These are phyloP conservation scores for Gymnarchus niloticus DNA, from an alignment of 2,113 vertebrate species.

Conservation along the genomic window DNA sequence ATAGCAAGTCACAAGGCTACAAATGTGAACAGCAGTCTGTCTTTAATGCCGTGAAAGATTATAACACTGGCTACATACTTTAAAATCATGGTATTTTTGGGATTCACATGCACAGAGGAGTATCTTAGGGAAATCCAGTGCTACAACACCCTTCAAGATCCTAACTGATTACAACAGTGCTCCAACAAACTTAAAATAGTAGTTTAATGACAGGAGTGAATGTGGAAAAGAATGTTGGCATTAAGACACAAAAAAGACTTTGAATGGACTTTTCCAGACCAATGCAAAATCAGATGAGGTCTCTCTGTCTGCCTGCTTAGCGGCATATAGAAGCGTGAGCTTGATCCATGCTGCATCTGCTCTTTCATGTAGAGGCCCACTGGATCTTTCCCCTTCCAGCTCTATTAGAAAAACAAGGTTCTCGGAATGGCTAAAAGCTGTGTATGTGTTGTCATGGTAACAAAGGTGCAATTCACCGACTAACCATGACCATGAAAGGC, in stretches of 20 bases:
- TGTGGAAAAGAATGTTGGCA: not conserved
- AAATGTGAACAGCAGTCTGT: not conserved
- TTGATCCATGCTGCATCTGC: not conserved
- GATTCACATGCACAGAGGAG: not conserved
- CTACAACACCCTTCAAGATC: not conserved
- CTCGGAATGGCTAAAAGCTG: not conserved
- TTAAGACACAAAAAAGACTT: not conserved
- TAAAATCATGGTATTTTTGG: not conserved
- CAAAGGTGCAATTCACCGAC: not conserved
- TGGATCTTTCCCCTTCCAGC: not conserved
- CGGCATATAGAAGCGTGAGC: not conserved
- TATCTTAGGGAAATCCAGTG: no score
- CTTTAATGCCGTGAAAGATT: no score
- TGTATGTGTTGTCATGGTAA: conserved; percentile 6
- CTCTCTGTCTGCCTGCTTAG: not conserved
- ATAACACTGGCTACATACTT: no score
- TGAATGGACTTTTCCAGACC: not conserved
- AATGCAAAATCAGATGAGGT: not conserved
- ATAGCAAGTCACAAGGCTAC: not conserved
- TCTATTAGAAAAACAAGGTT: not conserved
- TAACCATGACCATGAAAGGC: not conserved
- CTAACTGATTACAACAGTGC: not conserved
- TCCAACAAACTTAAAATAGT: not conserved
- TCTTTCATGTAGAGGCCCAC: not conserved
- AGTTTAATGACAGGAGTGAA: not conserved